Evolutionary conservation across 2,888 invertebrate species (phyloP).

Genomic region (Idaea straminata): DNA sequence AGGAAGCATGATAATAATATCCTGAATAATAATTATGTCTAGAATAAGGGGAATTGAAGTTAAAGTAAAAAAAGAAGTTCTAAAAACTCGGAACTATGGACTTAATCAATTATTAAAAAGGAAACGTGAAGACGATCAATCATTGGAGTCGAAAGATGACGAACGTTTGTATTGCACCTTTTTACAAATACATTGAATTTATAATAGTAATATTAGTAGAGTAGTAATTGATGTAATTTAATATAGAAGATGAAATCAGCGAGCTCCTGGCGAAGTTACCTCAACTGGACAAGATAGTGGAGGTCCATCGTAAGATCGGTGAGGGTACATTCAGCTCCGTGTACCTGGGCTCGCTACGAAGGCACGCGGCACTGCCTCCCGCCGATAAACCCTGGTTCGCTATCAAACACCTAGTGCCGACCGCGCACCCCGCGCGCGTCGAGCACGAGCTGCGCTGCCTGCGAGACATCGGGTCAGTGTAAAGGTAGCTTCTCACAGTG

Average conservation of each 20-base stretch:
- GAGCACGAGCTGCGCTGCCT: conserved; percentile 90
- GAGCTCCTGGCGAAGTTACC: conserved; percentile 78
- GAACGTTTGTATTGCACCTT: conserved; percentile 50
- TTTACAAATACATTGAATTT: conserved; percentile 12
- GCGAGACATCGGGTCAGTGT: conserved; percentile 85
- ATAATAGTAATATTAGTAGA: not conserved
- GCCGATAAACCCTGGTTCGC: conserved; percentile 84
- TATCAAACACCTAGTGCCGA: conserved; percentile 92
- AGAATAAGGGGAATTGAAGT: conserved; percentile 67
- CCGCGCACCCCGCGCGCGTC: conserved; percentile 90
- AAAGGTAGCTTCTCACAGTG: not conserved
- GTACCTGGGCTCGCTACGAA: conserved; percentile 85
- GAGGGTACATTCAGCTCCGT: conserved; percentile 95
- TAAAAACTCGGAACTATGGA: conserved; percentile 50
- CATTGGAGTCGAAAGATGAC: conserved; percentile 53
- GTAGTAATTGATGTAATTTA: conserved; percentile 6
- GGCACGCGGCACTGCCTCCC: conserved; percentile 55
- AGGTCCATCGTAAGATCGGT: conserved; percentile 86
- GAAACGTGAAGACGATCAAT: conserved; percentile 45
- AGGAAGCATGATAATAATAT: not conserved
- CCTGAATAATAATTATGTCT: conserved; percentile 44
- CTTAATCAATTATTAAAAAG: conserved; percentile 49
- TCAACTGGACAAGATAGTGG: conserved; percentile 81
- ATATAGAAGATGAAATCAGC: conserved; percentile 62
- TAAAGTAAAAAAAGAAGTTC: conserved; percentile 55